phyloP scores from a whole-genome alignment of 2,797 vertebrate species.

The Pogonophryne albipinna region DNA sequence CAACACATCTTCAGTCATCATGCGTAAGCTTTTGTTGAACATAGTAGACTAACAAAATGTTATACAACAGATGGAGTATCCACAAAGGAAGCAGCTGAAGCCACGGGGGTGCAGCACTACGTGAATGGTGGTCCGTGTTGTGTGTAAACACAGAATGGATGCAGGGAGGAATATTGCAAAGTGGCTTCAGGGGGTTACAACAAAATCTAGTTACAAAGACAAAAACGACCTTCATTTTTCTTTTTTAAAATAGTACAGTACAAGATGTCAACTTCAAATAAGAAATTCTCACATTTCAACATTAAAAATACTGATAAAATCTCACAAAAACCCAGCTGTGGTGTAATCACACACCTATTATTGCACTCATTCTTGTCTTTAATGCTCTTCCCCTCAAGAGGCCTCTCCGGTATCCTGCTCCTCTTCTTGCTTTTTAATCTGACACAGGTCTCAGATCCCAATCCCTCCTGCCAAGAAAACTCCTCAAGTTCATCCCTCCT shows the following conservation, averaged over 20 bases:
- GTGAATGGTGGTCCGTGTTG: slow-evolving; percentile 35
- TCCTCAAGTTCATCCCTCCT: background rate
- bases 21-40: slow-evolving; percentile 22
- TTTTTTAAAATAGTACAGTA: slow-evolving; percentile 49
- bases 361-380: slow-evolving; percentile 55
- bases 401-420: background rate
- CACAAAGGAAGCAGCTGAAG: slow-evolving; percentile 31
- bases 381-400: background rate
- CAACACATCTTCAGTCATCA: background rate
- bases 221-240: slow-evolving; percentile 62
- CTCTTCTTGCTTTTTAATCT: background rate
- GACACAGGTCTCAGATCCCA: background rate
- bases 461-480: background rate
- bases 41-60: slow-evolving; percentile 15
- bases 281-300: slow-evolving; percentile 54
- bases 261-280: slow-evolving; percentile 52
- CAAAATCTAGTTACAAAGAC: background rate
- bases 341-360: slow-evolving; percentile 27
- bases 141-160: slow-evolving; percentile 50
- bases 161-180: slow-evolving; percentile 7
- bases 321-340: slow-evolving; percentile 20
- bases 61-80: slow-evolving; percentile 28
- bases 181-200: slow-evolving; percentile 4
- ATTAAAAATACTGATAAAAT: slow-evolving; percentile 53
- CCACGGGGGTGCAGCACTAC: background rate